Percentiles rank a stretch among this genome's conserved stretches.
phyloP scores from a whole-genome alignment of 1,140 invertebrate genomes.

The Eciton burchellii region DNA sequence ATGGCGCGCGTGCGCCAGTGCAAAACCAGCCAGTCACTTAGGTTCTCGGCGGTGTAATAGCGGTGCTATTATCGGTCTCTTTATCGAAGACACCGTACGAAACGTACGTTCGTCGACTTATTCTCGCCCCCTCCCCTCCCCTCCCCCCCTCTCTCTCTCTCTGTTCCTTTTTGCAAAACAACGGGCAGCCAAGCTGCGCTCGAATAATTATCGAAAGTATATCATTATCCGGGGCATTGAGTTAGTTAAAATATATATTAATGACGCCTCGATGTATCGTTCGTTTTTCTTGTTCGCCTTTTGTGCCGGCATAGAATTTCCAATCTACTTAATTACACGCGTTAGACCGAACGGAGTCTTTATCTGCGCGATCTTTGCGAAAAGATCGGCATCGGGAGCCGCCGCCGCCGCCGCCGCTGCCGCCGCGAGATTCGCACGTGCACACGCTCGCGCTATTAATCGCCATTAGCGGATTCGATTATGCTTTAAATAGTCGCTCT shows the following conservation, averaged over 20 bases:
- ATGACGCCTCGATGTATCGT: too few species aligned
- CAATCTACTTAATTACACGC: neutral
- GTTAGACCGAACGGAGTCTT: neutral
- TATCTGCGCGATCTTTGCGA: too few species aligned
- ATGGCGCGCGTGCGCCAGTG: neutral
- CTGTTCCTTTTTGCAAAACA: too few species aligned
- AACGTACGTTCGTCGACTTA: neutral
- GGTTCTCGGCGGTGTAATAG: slow-evolving; percentile 30
- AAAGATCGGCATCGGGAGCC: too few species aligned
- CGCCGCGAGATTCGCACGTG: slow-evolving; percentile 40
- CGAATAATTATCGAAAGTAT: too few species aligned
- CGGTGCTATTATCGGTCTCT: slow-evolving; percentile 1
- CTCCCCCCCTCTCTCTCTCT: too few species aligned
- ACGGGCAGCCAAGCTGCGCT: too few species aligned
- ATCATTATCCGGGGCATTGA: too few species aligned
- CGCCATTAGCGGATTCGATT: slow-evolving; percentile 68
- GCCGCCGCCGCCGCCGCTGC: neutral
- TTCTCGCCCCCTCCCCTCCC: too few species aligned
- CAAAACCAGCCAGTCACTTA: slow-evolving; percentile 27
- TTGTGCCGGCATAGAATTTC: neutral
- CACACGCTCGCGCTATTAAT: slow-evolving; percentile 60
- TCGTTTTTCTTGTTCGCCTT: too few species aligned
- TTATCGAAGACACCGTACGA: neutral
- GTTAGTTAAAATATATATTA: too few species aligned
- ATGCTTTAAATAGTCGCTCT: slow-evolving; percentile 73